Base-by-base conservation (phyloP, 2,888 invertebrate genomes). In the Caenorhabditis wallacei region DNA sequence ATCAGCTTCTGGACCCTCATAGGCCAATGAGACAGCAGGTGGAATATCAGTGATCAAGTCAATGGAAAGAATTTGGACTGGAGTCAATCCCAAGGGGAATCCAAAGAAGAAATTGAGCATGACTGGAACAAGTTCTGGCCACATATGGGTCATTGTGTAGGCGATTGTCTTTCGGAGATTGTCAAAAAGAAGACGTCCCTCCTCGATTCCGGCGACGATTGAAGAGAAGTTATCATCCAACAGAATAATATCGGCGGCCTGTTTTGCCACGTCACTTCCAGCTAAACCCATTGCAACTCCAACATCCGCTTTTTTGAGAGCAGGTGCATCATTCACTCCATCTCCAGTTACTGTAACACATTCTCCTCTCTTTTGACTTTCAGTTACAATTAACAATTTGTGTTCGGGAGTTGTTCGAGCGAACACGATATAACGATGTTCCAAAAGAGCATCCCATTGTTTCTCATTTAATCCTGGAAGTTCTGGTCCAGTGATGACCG, bases 101-200 rank as follows among this genome's bases (percentile, higher is more conserved):
- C 90, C 90, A 53, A 90, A 84, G 57, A 87, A 85, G 82, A 90
- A 90, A 72, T 90, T 90, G 64, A 90, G 82, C 76, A 90, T 87
- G 48, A 90, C 89, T 1, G 90, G 90, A n/a, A 88, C 90, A 10
- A 90, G 87, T 79, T 90, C 90, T 5, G 90, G 90, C 89, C 89
- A 89, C 84, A 89, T 83, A 70, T 89, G 89, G 16, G 89, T 88
- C 76, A 89, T 84, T 1, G 89, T 89, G 85, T 89, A 89, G 69
- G 89, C 89, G 63, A 89, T 88, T 30, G 89, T 89, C 37, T 85
- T 85, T 1, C 85, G 75, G 20, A 85, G 75, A 48, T 85, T 85
- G 37, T 85, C 85, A 63, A 85, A 85, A 2, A 85, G 82, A 40
- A 85, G 85, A 51, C 85, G 83, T 37, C 85, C 85, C 37, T 85